These are phyloP conservation scores for Kobus ellipsiprymnus DNA, from an alignment of 2,113 vertebrate species.

Conservation along the genomic window DNA sequence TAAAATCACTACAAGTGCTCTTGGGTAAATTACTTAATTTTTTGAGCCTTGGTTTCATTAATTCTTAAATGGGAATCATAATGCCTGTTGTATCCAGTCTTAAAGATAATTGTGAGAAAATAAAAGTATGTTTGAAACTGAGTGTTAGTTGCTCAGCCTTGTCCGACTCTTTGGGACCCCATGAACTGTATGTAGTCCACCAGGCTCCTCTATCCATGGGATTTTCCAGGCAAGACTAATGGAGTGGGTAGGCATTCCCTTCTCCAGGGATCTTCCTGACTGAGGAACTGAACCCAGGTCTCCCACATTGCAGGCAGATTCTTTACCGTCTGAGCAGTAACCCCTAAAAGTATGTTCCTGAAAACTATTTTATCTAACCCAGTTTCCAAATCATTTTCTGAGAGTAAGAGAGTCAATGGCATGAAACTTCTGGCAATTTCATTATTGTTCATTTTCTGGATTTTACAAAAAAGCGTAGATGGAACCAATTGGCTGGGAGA, in stretches of 20 bases:
- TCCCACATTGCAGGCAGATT: neutral
- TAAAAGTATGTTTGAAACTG: neutral
- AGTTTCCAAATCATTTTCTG: neutral
- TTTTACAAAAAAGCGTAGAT: neutral
- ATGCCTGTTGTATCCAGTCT: neutral
- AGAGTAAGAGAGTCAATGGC: neutral
- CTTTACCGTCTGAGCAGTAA: neutral
- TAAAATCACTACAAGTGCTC: neutral
- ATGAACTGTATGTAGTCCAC: neutral
- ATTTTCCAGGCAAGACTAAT: neutral
- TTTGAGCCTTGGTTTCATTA: conserved; percentile 13
- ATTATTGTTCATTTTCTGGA: neutral
- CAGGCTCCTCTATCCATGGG: neutral
- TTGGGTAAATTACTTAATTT: neutral
- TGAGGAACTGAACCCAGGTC: neutral
- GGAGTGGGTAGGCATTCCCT: neutral
- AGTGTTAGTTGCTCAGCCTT: neutral
- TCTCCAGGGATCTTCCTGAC: neutral
- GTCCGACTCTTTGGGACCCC: neutral
- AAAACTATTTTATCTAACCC: neutral
- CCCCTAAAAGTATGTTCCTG: neutral
- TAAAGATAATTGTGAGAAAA: neutral
- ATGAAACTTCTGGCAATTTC: neutral
- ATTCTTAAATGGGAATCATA: neutral
- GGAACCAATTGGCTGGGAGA: neutral